phyloP scores from a whole-genome alignment of 2,113 vertebrate species.

The Myodes glareolus region DNA sequence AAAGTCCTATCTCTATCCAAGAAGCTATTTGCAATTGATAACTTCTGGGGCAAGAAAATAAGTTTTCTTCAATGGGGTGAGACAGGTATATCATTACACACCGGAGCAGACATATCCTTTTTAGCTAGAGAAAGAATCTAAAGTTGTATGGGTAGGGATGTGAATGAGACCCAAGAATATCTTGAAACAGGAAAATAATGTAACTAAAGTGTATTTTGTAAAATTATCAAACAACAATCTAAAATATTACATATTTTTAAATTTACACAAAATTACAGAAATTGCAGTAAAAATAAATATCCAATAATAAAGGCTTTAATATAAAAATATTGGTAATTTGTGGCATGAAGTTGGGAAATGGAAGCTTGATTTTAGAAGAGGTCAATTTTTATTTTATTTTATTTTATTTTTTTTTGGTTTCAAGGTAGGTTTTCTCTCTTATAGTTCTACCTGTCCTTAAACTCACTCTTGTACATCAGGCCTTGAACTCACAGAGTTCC shows the following conservation, averaged over 20 bases:
- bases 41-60: background rate
- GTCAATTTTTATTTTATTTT: background rate
- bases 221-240: background rate
- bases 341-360: background rate
- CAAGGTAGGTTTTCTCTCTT: too few species aligned
- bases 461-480: too few species aligned
- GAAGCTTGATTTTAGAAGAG: background rate
- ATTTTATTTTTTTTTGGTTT: too few species aligned
- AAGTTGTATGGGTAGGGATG: background rate
- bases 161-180: background rate
- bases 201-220: background rate
- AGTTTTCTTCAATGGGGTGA: background rate
- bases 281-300: background rate
- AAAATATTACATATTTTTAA: background rate
- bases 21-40: background rate
- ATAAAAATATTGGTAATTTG: background rate
- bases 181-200: background rate
- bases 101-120: rapidly evolving
- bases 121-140: background rate
- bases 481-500: too few species aligned
- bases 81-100: too few species aligned
- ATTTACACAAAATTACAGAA: background rate
- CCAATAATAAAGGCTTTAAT: background rate
- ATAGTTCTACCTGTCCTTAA: too few species aligned
- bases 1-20: background rate